Evolutionary conservation across 2,888 invertebrate genomes (phyloP).

Genomic region (Pegoplata infirma): DNA sequence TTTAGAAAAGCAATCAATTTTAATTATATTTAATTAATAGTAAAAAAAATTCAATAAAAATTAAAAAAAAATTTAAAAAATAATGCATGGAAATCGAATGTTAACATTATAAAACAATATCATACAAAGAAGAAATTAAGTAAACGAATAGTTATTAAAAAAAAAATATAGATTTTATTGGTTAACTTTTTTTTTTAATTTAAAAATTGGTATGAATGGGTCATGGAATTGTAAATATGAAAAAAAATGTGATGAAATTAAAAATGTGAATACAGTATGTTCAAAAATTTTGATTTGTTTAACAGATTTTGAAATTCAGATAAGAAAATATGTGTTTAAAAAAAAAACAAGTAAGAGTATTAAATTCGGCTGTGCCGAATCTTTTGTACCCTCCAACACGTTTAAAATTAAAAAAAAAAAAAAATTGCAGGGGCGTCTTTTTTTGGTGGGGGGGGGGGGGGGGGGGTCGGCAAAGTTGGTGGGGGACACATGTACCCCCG

Average conservation of each 20-base stretch:
- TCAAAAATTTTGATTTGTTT: too few species aligned
- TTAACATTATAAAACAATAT: conserved; percentile 65
- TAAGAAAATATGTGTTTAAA: too few species aligned
- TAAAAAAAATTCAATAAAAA: conserved; percentile 13
- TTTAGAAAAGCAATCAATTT: conserved; percentile 56
- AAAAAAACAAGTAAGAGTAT: too few species aligned
- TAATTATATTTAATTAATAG: conserved; percentile 30
- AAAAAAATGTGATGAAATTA: background rate
- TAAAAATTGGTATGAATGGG: background rate
- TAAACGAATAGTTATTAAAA: conserved; percentile 40
- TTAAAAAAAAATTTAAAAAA: background rate
- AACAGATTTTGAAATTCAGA: too few species aligned
- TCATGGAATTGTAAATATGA: conserved; percentile 7
- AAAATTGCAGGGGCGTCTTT: too few species aligned
- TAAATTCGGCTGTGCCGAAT: too few species aligned
- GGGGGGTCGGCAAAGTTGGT: too few species aligned
- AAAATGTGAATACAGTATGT: background rate
- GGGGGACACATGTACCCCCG: too few species aligned
- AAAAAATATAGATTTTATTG: background rate
- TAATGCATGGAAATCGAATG: conserved; percentile 63
- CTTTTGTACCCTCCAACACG: too few species aligned
- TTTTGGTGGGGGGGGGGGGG: too few species aligned
- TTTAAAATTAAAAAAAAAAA: too few species aligned
- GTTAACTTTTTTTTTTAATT: background rate
- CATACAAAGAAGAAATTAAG: conserved; percentile 45